Conservation (phyloP, 2,797 vertebrate genomes). For the Gadopsis bispinosus region DNA sequence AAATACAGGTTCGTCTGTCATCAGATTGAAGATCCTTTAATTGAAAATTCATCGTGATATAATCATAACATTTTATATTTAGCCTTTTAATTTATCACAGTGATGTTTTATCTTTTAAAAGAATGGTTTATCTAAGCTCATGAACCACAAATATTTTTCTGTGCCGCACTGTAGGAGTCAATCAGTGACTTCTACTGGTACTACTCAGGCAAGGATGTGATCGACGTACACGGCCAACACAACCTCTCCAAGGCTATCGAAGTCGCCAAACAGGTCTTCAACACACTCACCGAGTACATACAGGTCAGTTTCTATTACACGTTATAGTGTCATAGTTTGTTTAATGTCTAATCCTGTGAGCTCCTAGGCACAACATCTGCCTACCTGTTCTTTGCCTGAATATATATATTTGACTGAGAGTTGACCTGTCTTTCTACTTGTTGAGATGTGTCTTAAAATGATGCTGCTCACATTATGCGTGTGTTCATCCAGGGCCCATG, state of each 20-base stretch:
- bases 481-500: constrained; percentile 89
- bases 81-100: not conserved
- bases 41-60: not conserved
- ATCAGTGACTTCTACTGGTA: constrained; percentile 99
- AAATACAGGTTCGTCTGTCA: not conserved
- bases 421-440: not conserved
- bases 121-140: not conserved
- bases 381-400: not conserved
- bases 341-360: not conserved
- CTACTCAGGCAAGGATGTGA: constrained; percentile 94
- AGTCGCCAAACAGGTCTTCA: constrained; percentile 97
- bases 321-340: not conserved
- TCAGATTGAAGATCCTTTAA: not conserved
- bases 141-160: not conserved
- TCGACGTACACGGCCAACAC: constrained; percentile 91
- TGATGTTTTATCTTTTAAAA: not conserved
- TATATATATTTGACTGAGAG: not conserved
- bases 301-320: constrained; percentile 84
- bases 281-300: constrained; percentile 96
- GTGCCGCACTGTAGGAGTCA: constrained; percentile 87
- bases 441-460: constrained; percentile 4
- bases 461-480: constrained; percentile 11
- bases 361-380: not conserved
- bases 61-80: not conserved
- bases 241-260: constrained; percentile 96